Base-by-base conservation (phyloP, 1,140 invertebrate genomes). In the Teleogryllus occipitalis region DNA sequence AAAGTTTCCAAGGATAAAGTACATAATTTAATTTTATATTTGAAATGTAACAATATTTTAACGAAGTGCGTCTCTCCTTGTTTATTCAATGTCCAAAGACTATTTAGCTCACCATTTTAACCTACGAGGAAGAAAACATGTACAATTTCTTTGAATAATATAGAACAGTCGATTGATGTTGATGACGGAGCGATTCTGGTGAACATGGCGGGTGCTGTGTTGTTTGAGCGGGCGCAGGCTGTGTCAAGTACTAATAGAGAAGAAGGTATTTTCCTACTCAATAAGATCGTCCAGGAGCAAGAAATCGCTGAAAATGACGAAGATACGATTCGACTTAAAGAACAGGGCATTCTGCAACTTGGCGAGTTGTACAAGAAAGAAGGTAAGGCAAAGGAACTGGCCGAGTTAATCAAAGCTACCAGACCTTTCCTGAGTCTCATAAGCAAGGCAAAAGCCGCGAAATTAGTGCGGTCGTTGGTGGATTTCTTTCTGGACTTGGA, bases 391-490 rank as follows among this genome's bases (percentile, higher is more conserved):
- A 95, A 96, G 87, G 96, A 98, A 86, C 88, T 99, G 82, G 96
- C 96, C 5, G 93, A 96, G 80, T 89, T 99, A 74, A 98, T 99
- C 82, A 96, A 96, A 88, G 92, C 93, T 78, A 97, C 96, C 18
- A 91, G 98, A 83, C 97, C 97, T 8, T 99, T 99, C 86, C 89
- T 99, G 12, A 93, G 93, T 82, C 88, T 94, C 76, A 97, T 99
- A 82, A 98, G 97, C 84, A 99, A 99, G 89, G 98, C 98, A 39
- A 99, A 99, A 88, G 98, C 98, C 80, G 98, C 98, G 0, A 99
- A 99, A 88, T 88, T 99, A 80, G 97, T 99, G 0, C 91, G 98
- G 81, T 95, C 96, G 14, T 88, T 99, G 76, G 97, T 99, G 8
- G 98, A 99, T 87, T 93, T 98, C 87, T 99, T 99, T 87, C 88